Percentiles rank a stretch among this genome's conserved stretches.
Conservation (phyloP, 2,888 invertebrate species). For the Atrina japonica region DNA sequence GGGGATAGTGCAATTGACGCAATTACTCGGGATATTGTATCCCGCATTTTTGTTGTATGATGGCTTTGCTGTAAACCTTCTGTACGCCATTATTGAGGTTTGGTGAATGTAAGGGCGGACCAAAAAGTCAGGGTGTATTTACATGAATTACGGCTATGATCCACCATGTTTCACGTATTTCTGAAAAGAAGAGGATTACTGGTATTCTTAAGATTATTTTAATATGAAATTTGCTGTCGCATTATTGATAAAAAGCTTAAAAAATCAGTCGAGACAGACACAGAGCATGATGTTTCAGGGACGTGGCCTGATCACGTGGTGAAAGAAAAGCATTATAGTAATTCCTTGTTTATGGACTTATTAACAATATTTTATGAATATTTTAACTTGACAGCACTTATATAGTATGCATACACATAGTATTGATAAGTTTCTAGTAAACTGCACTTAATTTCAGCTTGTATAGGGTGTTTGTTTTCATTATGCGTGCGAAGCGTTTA, state of each 20-base stretch:
- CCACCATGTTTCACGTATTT: slow-evolving; percentile 23
- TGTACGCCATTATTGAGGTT: slow-evolving; percentile 58
- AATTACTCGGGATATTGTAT: slow-evolving; percentile 37
- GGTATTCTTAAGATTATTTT: slow-evolving; percentile 31
- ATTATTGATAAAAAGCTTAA: slow-evolving; percentile 25
- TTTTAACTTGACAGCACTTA: too few relatives aligned
- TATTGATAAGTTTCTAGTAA: too few relatives aligned
- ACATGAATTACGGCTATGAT: slow-evolving; percentile 30
- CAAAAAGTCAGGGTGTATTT: slow-evolving; percentile 22
- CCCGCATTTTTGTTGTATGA: slow-evolving; percentile 67
- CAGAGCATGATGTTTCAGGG: slow-evolving; percentile 51
- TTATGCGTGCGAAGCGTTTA: too few relatives aligned
- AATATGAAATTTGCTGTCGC: slow-evolving; percentile 7
- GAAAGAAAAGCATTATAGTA: background rate
- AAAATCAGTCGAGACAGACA: slow-evolving; percentile 34
- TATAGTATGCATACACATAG: too few relatives aligned
- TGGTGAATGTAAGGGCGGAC: slow-evolving; percentile 37
- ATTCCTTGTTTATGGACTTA: too few relatives aligned
- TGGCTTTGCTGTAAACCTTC: slow-evolving; percentile 48
- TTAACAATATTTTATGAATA: too few relatives aligned
- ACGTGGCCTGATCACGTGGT: slow-evolving; percentile 77
- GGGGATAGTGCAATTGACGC: slow-evolving; percentile 45
- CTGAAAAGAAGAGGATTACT: slow-evolving; percentile 36
- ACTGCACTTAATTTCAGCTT: too few relatives aligned
- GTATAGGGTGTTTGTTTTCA: slow-evolving; percentile 4